These are phyloP conservation scores for Lagria hirta DNA, from an alignment of 2,888 invertebrate species.

Conservation along the genomic window DNA sequence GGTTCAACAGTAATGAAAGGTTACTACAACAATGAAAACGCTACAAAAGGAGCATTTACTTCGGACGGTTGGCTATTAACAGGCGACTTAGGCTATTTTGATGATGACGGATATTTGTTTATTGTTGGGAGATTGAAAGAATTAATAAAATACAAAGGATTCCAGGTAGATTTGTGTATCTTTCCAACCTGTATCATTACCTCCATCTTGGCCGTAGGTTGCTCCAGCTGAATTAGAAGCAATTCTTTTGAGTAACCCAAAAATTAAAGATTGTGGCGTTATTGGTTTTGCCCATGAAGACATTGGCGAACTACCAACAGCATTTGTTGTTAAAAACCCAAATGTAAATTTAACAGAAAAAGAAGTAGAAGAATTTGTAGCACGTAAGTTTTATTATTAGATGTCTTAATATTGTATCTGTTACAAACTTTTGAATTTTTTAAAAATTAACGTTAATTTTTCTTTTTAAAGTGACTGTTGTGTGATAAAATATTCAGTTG, in stretches of 20 bases:
- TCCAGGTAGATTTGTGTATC: constrained; percentile 61
- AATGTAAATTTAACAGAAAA: constrained; percentile 56
- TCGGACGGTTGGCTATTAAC: constrained; percentile 74
- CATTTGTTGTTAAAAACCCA: constrained; percentile 70
- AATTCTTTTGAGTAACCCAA: constrained; percentile 70
- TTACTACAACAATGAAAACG: constrained; percentile 69
- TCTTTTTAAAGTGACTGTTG: no score
- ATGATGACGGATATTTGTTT: constrained; percentile 73
- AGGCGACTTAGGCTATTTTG: constrained; percentile 83
- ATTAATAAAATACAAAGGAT: constrained; percentile 87
- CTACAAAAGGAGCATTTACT: constrained; percentile 67
- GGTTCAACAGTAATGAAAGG: constrained; percentile 69
- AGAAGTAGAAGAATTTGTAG: constrained; percentile 53
- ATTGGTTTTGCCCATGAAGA: constrained; percentile 69
- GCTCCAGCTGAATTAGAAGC: constrained; percentile 87
- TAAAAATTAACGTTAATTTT: no score
- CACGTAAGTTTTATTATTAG: constrained; percentile 40
- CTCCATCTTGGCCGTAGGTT: constrained; percentile 53
- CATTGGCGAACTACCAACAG: constrained; percentile 75
- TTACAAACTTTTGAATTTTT: not conserved
- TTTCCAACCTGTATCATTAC: constrained; percentile 1
- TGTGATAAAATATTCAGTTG: no score
- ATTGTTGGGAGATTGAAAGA: constrained; percentile 87
- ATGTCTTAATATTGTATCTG: not conserved
- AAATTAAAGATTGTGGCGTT: constrained; percentile 79